Base-by-base conservation (phyloP, 2,113 vertebrate species). In the Paramormyrops kingsleyae region DNA sequence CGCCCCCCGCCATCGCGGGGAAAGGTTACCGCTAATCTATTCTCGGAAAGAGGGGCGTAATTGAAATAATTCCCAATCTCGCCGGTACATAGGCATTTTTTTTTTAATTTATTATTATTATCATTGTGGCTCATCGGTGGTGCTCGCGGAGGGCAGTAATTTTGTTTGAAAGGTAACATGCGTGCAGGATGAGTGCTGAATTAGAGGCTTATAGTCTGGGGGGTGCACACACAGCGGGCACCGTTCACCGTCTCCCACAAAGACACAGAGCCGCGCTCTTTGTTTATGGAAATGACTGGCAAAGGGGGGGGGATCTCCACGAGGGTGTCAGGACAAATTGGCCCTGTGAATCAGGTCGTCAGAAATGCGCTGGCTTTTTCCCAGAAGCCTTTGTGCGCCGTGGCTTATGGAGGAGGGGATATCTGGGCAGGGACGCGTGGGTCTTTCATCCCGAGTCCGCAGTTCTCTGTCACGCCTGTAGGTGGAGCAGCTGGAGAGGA, bases 121-220 rank as follows among this genome's bases (percentile, higher is more conserved):
- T 85, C 3, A 94, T 93, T 90, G 92, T 94, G 93, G 92, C 88
- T 94, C 95, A 96, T 96, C 92, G 95, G 95, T 94, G 95, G 52
- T 92, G 95, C 94, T 94, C 91, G 80, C 90, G 90, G 93, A 95
- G 92, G 93, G 90, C 35, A 93, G 91, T 97, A 96, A 97, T 97
- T 97, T 96, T 94, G 93, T 97, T 96, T 97, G 95, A 96, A 95
- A 95, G 94, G 89, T 95, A 95, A 94, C 94, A 90, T 95, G 93
- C 95, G 90, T 95, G 94, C 95, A 92, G 94, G 59, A 93, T 93
- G 93, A 92, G 91, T 93, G 91, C 92, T 95, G 94, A 93, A 93
- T 94, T 96, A 95, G 94, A 94, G 92, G 92, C 85, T 92, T 92
- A 95, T 92, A 95, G 94, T 94, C 93, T 95, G 93, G 94, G 94